Base-by-base conservation (phyloP, 1,140 invertebrate genomes). In the Diabrotica virgifera region DNA sequence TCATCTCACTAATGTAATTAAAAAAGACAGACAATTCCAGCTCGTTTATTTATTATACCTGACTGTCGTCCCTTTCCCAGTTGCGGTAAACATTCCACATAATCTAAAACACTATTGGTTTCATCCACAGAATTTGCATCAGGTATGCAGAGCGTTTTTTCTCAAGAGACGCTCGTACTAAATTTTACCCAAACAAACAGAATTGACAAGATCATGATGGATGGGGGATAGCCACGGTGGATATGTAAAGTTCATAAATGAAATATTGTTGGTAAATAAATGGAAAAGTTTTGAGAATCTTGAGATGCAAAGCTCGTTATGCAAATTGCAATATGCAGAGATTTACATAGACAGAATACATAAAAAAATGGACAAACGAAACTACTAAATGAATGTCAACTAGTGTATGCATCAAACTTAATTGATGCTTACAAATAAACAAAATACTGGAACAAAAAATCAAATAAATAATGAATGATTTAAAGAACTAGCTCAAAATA, bases 1-100 rank as follows among this genome's bases (percentile, higher is more conserved):
- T 71, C 70, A 73, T 73, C 72, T 73, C 63, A 68, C 64, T 70
- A 73, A 73, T 69, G 72, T 73, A 73, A 73, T 73, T 73, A 73
- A 73, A 73, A 73, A 65, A 60, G 72, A 72, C 70, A 68, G 63
- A 73, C 70, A 73, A 73, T 69, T 66, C 69, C 70, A 63, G 64
- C 61, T 59, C 55, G 64, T 65, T 73, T 73, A 73, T 73, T 73
- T 73, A 73, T 73, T 72, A 72, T 73, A 69, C 70, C 68, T 72
- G 70, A 64, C 67, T 55, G 14, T 62, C 66, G 69, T 69, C 65
- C 51, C 13, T 62, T 40, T 59, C 11, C 56, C 52, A 53, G 46
- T 14, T 50, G 54, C 52, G 53, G 54, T n/a, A 50, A 35, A 54
- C 60, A 62, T 62, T 62, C 60, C 52, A 10, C 12, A 36, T 12